Evolutionary conservation across 2,113 vertebrate species (phyloP).

Genomic region (Anseranas semipalmata): DNA sequence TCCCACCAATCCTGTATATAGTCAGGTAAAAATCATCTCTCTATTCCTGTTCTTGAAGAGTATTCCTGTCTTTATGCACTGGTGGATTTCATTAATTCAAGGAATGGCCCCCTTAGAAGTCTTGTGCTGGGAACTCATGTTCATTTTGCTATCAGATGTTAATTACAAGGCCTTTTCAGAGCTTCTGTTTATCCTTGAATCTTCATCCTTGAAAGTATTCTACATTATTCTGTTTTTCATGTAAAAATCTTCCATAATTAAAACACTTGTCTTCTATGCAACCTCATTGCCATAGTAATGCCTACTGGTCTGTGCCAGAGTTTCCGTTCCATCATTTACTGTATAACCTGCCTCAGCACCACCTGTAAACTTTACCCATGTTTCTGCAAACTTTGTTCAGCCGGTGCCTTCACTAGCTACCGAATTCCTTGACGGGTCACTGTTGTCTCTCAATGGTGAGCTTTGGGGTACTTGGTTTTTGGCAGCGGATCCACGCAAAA

Average conservation of each 20-base stretch:
- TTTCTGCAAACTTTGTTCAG: not conserved
- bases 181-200: not conserved
- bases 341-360: not conserved
- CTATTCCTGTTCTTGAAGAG: not conserved
- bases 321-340: not conserved
- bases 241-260: not conserved
- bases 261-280: rapidly evolving
- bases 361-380: not conserved
- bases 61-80: not conserved
- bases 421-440: rapidly evolving
- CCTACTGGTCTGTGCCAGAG: not conserved
- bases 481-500: rapidly evolving
- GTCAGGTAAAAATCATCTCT: not conserved
- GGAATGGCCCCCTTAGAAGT: not conserved
- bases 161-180: not conserved
- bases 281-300: rapidly evolving
- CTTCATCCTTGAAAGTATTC: not conserved
- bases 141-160: not conserved
- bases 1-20: not conserved
- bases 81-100: not conserved
- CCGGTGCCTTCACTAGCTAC: not conserved
- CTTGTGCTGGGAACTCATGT: not conserved
- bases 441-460: rapidly evolving
- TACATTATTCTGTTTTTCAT: not conserved
- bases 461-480: not conserved